Conservation (phyloP, 2,113 vertebrate genomes). For the Lycocorax pyrrhopterus region DNA sequence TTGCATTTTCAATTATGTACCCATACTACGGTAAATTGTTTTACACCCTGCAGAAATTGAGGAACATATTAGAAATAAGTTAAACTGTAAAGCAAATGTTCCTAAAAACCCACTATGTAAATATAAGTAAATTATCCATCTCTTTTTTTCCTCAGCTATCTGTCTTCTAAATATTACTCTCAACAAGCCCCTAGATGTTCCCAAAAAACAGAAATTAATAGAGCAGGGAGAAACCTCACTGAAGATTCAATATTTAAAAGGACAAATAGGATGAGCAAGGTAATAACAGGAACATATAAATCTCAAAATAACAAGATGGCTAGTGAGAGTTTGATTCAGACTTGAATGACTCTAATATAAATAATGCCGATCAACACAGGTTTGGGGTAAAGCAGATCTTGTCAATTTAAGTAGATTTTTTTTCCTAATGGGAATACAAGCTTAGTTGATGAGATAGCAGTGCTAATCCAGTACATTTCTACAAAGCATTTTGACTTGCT, state of each 20-base stretch:
- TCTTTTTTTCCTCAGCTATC: background rate
- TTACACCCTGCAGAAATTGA: background rate
- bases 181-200: background rate
- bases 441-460: background rate
- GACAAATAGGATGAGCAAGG: background rate
- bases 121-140: background rate
- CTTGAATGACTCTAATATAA: background rate
- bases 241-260: background rate
- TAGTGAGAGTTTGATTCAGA: background rate
- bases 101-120: background rate
- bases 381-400: background rate
- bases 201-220: background rate
- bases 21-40: background rate
- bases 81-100: background rate
- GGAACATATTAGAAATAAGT: background rate
- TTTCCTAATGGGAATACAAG: background rate
- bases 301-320: background rate
- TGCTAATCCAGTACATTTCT: background rate
- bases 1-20: background rate
- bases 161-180: background rate
- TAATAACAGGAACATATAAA: background rate
- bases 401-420: background rate
- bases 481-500: background rate
- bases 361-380: background rate
- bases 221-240: background rate